Percentiles rank a stretch among this genome's conserved stretches.
Evolutionary conservation across 2,113 vertebrate genomes (phyloP).

Genomic region (Pachyramphus minor): DNA sequence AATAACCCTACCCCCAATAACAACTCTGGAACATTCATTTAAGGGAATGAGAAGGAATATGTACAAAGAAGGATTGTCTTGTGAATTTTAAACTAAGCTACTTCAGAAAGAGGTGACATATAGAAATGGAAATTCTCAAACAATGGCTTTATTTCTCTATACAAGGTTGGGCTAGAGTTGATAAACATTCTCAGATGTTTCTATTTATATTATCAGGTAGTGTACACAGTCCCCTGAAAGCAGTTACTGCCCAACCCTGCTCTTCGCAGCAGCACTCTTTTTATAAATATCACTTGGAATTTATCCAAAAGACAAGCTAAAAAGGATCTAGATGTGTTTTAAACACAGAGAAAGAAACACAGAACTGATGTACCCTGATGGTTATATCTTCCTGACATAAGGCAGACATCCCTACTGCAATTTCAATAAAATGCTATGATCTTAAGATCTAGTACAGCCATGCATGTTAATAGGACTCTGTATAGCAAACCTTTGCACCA

Average conservation of each 20-base stretch:
- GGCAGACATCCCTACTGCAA: neutral
- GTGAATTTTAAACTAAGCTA: neutral
- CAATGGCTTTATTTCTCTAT: neutral
- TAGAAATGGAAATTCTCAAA: neutral
- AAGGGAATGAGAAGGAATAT: neutral
- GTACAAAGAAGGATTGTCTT: neutral
- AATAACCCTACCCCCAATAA: no score
- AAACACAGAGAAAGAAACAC: neutral
- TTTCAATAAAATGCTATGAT: neutral
- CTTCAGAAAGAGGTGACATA: neutral
- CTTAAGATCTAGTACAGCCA: neutral
- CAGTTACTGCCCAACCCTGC: neutral
- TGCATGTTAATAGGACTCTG: neutral
- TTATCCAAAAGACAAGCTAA: neutral
- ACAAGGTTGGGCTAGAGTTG: neutral
- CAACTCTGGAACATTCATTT: neutral
- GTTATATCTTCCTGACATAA: neutral
- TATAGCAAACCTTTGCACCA: neutral
- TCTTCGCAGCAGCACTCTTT: neutral
- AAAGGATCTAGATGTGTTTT: neutral
- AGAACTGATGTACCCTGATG: neutral
- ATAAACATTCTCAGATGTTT: neutral
- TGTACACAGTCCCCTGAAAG: neutral
- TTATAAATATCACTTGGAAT: neutral
- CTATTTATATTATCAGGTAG: neutral